These are phyloP conservation scores for Chelonus formosanus DNA, from an alignment of 2,888 invertebrate species.

Conservation along the genomic window DNA sequence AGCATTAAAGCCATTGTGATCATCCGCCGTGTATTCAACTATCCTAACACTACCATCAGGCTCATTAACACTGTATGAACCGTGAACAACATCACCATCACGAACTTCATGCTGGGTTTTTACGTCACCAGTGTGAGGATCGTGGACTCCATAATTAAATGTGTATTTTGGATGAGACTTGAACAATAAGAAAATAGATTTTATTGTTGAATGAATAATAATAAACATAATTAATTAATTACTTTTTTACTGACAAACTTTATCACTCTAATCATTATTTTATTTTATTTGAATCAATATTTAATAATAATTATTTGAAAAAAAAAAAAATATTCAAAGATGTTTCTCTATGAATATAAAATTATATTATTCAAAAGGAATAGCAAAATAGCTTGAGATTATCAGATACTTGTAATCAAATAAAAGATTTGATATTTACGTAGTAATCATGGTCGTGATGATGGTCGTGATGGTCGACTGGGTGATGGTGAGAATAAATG, in stretches of 20 bases:
- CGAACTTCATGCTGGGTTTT: slow-evolving; percentile 61
- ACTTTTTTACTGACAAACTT: no score
- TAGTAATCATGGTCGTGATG: slow-evolving; percentile 60
- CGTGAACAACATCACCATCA: slow-evolving; percentile 63
- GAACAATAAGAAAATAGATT: neutral
- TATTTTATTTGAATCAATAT: no score
- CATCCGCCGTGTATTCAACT: slow-evolving; percentile 62
- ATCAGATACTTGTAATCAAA: no score
- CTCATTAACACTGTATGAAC: slow-evolving; percentile 62
- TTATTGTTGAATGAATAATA: neutral
- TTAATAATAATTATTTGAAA: no score
- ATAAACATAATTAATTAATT: no score
- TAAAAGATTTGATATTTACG: slow-evolving; percentile 46
- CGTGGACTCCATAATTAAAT: slow-evolving; percentile 62
- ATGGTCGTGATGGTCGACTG: slow-evolving; percentile 42
- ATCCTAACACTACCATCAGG: slow-evolving; percentile 62
- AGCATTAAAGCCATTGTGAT: slow-evolving; percentile 61
- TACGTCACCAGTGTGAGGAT: slow-evolving; percentile 61
- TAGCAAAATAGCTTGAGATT: no score
- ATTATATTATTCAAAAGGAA: no score
- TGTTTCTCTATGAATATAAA: no score
- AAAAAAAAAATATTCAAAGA: no score
- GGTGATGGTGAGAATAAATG: slow-evolving; percentile 34
- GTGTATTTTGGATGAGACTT: slow-evolving; percentile 61
- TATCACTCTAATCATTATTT: no score